Percentiles rank a stretch among this genome's conserved stretches.
Conservation (phyloP, 2,888 invertebrate species). For the Oxycera nigricornis region DNA sequence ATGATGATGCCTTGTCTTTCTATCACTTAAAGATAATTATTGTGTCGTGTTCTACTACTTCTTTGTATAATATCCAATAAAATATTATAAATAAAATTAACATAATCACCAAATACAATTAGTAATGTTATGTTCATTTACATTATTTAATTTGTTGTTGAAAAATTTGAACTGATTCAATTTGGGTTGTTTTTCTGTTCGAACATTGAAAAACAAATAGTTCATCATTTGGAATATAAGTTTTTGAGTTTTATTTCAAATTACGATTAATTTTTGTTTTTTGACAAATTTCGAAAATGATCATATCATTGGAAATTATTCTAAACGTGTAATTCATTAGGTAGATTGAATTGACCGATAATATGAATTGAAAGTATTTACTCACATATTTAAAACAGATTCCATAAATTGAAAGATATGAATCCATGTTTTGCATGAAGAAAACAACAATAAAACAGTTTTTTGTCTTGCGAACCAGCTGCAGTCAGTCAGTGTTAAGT, state of each 20-base stretch:
- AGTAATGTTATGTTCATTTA: too few species aligned
- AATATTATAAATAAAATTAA: too few species aligned
- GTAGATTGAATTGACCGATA: too few species aligned
- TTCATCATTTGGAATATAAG: too few species aligned
- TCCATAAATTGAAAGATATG: not conserved
- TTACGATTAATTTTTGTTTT: not conserved
- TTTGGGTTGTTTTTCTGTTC: too few species aligned
- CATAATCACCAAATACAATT: too few species aligned
- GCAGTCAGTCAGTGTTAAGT: constrained; percentile 52
- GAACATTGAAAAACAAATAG: not conserved
- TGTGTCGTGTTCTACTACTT: constrained; percentile 13
- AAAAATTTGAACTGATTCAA: too few species aligned
- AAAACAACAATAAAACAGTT: constrained; percentile 33
- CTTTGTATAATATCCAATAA: constrained; percentile 1
- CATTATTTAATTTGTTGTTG: too few species aligned
- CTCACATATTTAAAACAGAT: not conserved
- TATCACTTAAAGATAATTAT: constrained; percentile 28
- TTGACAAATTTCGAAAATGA: not conserved
- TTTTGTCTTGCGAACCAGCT: constrained; percentile 52
- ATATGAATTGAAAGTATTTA: not conserved
- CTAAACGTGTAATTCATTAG: not conserved
- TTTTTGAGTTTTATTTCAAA: not conserved
- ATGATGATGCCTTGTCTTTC: constrained; percentile 33
- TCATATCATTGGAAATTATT: not conserved
- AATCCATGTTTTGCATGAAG: constrained; percentile 45